Conservation (phyloP, 2,888 invertebrate species). For the Onchidella celtica region DNA sequence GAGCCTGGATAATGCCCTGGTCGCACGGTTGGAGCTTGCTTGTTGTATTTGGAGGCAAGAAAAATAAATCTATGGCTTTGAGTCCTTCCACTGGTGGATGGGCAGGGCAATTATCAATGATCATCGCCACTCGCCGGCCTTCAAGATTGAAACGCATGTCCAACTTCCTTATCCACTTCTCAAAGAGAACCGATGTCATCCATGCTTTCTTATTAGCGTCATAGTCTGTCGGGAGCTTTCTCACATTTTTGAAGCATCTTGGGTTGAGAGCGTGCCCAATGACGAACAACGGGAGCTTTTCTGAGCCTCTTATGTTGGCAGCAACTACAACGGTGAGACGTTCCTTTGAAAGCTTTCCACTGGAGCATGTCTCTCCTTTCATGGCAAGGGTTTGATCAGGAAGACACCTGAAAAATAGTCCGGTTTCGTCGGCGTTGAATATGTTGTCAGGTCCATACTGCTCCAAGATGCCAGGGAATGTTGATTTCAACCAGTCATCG, state of each 20-base stretch:
- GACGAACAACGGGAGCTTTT: slow-evolving; percentile 52
- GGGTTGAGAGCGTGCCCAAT: slow-evolving; percentile 53
- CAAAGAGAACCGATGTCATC: slow-evolving; percentile 37
- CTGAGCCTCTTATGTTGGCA: slow-evolving; percentile 49
- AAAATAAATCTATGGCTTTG: not conserved
- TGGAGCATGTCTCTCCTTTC: slow-evolving; percentile 50
- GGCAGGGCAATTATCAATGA: not conserved
- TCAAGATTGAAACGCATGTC: not conserved
- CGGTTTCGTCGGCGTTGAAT: slow-evolving; percentile 54
- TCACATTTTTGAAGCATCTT: slow-evolving; percentile 42
- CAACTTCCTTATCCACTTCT: slow-evolving; percentile 28
- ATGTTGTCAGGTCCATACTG: slow-evolving; percentile 38
- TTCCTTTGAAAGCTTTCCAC: slow-evolving; percentile 50
- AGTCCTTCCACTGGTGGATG: slow-evolving; percentile 18
- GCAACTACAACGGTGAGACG: slow-evolving; percentile 51
- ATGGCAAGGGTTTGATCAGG: slow-evolving; percentile 44
- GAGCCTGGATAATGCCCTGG: slow-evolving; percentile 6
- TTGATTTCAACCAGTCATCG: not conserved
- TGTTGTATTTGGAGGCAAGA: slow-evolving; percentile 12
- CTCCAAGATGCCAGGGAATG: not conserved
- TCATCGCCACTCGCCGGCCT: not conserved
- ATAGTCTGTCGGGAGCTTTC: slow-evolving; percentile 36
- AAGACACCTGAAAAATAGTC: slow-evolving; percentile 52
- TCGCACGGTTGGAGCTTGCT: not conserved
- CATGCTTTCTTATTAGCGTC: slow-evolving; percentile 40